A percentile compares a stretch with the other conserved stretches of the same genome.
phyloP scores from a whole-genome alignment of 2,113 vertebrate genomes.

The Myotis brandtii region DNA sequence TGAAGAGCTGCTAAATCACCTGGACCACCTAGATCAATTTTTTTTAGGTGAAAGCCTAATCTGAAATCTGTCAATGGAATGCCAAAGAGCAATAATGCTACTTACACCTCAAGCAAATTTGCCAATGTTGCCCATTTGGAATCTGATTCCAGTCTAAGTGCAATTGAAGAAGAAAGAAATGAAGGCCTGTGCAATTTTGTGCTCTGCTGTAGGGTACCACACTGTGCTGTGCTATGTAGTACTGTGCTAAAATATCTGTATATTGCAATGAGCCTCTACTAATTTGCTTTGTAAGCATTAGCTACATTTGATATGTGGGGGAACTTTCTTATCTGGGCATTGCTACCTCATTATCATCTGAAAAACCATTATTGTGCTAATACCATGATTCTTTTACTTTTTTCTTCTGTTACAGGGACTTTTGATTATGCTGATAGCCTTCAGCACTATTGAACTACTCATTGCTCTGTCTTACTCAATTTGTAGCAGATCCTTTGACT shows the following conservation, averaged over 20 bases:
- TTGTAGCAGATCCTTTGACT: not conserved
- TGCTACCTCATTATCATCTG: not conserved
- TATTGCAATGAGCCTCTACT: fast-evolving
- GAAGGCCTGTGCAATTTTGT: not conserved
- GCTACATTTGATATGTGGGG: fast-evolving
- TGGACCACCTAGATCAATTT: not conserved
- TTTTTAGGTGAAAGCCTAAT: not conserved
- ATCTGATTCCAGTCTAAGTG: not conserved
- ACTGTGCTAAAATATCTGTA: fast-evolving
- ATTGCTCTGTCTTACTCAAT: constrained; percentile 55
- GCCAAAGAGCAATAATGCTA: not conserved
- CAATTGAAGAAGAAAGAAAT: not conserved
- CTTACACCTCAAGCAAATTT: not conserved
- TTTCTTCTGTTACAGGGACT: constrained; percentile 65
- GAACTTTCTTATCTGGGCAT: not conserved
- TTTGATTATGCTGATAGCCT: constrained; percentile 48
- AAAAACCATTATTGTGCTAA: not conserved
- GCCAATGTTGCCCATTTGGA: not conserved
- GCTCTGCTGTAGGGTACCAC: too few species aligned
- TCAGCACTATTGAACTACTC: constrained; percentile 47
- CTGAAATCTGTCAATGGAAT: not conserved
- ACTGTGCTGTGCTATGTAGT: too few species aligned
- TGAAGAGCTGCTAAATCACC: not conserved
- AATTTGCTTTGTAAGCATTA: not conserved
- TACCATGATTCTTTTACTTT: not conserved